phyloP scores from a whole-genome alignment of 2,888 invertebrate genomes.

The Dendrolimus pini region DNA sequence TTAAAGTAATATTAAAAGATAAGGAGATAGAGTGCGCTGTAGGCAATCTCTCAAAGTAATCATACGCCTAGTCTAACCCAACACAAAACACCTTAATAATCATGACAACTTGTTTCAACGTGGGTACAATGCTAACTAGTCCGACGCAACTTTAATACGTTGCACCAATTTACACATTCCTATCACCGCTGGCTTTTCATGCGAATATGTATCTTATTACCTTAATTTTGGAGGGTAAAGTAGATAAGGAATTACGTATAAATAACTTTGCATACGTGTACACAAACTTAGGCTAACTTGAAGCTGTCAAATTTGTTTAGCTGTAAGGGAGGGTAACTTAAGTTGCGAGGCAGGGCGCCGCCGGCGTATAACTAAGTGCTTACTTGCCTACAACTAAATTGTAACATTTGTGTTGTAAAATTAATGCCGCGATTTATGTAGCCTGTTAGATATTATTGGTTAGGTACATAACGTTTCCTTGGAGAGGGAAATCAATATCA shows the following conservation, averaged over 20 bases:
- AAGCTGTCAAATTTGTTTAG: slow-evolving; percentile 76
- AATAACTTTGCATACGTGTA: slow-evolving; percentile 45
- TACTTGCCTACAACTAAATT: slow-evolving; percentile 67
- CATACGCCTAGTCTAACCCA: slow-evolving; percentile 32
- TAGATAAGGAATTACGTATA: slow-evolving; percentile 3
- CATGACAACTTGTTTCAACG: slow-evolving; percentile 66
- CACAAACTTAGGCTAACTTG: slow-evolving; percentile 68
- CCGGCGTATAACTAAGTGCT: slow-evolving; percentile 68
- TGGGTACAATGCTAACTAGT: slow-evolving; percentile 69
- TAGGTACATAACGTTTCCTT: slow-evolving; percentile 8
- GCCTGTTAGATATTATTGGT: slow-evolving; percentile 36
- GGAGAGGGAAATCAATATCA: slow-evolving; percentile 8
- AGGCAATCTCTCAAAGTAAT: not conserved
- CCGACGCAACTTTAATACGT: slow-evolving; percentile 52
- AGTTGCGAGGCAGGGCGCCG: slow-evolving; percentile 59
- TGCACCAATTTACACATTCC: slow-evolving; percentile 14
- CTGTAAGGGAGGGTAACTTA: slow-evolving; percentile 65
- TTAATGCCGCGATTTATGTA: slow-evolving; percentile 68
- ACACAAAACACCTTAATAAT: slow-evolving; percentile 68
- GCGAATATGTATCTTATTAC: slow-evolving; percentile 21
- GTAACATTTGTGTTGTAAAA: slow-evolving; percentile 72
- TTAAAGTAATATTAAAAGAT: too few species aligned
- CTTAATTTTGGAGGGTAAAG: not conserved
- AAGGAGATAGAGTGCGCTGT: too few species aligned
- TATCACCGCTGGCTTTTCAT: not conserved